Evolutionary conservation across 2,888 invertebrate species (phyloP).

Genomic region (Brenthis hecate): DNA sequence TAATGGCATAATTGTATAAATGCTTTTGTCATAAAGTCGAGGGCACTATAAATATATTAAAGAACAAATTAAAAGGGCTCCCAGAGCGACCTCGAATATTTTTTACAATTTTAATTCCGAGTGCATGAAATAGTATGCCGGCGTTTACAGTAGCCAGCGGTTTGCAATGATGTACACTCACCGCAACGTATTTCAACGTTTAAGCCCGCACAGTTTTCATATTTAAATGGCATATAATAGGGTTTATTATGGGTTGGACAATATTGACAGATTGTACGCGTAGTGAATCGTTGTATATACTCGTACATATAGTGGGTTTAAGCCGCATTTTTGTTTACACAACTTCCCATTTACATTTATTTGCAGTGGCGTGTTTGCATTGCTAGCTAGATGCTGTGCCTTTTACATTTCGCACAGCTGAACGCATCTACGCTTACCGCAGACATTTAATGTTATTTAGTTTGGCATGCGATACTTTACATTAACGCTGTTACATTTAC

Average conservation of each 20-base stretch:
- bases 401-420: slow-evolving; percentile 54
- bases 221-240: slow-evolving; percentile 35
- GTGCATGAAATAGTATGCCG: slow-evolving; percentile 30
- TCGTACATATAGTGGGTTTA: slow-evolving; percentile 39
- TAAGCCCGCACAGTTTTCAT: slow-evolving; percentile 34
- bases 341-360: slow-evolving; percentile 59
- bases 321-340: slow-evolving; percentile 61
- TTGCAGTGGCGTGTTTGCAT: slow-evolving; percentile 44
- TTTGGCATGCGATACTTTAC: slow-evolving; percentile 38
- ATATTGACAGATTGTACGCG: slow-evolving; percentile 39
- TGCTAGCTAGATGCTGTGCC: slow-evolving; percentile 49
- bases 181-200: slow-evolving; percentile 33
- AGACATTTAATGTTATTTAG: slow-evolving; percentile 42
- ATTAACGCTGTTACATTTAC: slow-evolving; percentile 33
- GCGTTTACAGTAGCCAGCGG: slow-evolving; percentile 38
- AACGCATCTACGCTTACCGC: slow-evolving; percentile 43
- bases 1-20: background rate
- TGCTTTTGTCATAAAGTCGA: background rate
- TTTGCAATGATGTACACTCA: slow-evolving; percentile 38
- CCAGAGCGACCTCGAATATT: slow-evolving; percentile 1
- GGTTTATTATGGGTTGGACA: slow-evolving; percentile 36
- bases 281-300: slow-evolving; percentile 36
- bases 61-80: background rate
- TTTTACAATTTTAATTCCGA: slow-evolving; percentile 27
- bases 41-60: slow-evolving; percentile 5